These are phyloP conservation scores for Sibirionetta formosa DNA, from an alignment of 2,797 vertebrate genomes.

Conservation along the genomic window DNA sequence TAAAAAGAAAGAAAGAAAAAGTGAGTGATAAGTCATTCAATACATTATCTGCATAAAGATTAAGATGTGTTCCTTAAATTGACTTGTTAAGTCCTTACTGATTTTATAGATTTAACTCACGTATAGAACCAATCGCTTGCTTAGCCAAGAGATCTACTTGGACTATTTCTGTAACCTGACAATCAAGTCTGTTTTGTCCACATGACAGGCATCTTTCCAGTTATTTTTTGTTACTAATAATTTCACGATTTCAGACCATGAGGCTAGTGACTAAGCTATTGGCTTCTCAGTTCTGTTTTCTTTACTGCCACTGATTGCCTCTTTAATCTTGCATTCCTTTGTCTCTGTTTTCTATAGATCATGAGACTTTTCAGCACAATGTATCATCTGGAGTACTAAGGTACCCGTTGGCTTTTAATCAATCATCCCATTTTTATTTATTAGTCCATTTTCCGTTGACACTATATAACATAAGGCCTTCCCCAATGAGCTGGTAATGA, in stretches of 20 bases:
- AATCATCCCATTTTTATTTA: conserved; percentile 49
- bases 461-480: background rate
- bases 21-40: background rate
- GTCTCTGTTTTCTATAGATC: background rate
- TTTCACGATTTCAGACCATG: background rate
- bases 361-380: background rate
- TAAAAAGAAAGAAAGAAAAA: background rate
- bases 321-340: background rate
- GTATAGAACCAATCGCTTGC: background rate
- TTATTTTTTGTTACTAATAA: background rate
- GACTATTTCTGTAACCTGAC: background rate
- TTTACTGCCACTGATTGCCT: background rate
- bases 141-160: background rate
- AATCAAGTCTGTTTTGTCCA: background rate
- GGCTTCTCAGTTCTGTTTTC: background rate
- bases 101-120: background rate
- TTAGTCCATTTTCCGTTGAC: conserved; percentile 8
- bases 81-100: background rate
- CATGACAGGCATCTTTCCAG: background rate
- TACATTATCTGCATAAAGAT: background rate
- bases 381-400: conserved; percentile 22
- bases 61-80: background rate
- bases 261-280: background rate
- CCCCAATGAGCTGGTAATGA: background rate
- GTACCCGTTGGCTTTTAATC: conserved; percentile 44